Conservation (phyloP, 2,797 vertebrate genomes). For the Hippopotamyrus pictus region DNA sequence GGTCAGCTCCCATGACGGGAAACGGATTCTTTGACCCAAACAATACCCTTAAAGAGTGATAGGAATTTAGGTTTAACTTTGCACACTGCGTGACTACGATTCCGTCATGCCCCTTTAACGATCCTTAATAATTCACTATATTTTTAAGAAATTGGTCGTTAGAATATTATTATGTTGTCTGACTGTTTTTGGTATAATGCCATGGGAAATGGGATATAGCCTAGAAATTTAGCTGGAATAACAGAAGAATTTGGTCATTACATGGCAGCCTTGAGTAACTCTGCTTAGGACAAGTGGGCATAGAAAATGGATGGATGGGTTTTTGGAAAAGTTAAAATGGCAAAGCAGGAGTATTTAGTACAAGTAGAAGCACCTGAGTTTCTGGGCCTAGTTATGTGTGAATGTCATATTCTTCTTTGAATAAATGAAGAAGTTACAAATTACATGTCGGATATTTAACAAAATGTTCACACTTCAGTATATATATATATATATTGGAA, state of each 20-base stretch:
- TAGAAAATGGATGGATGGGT: background rate
- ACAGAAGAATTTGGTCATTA: background rate
- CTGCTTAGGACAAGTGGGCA: background rate
- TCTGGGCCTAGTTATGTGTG: background rate
- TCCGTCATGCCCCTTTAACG: background rate
- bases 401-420: background rate
- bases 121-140: background rate
- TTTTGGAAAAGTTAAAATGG: background rate
- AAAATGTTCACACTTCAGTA: background rate
- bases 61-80: background rate
- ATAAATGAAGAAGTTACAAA: background rate
- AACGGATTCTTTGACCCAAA: background rate
- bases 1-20: background rate
- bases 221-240: background rate
- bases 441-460: background rate
- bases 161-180: background rate
- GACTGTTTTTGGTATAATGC: background rate
- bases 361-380: background rate
- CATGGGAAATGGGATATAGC: background rate
- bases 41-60: background rate
- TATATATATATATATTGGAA: background rate
- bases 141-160: background rate
- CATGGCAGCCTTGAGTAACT: background rate
- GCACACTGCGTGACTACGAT: background rate
- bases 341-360: background rate